Evolutionary conservation across 2,888 invertebrate genomes (phyloP).

Genomic region (Hermaeophaga mercurialis): DNA sequence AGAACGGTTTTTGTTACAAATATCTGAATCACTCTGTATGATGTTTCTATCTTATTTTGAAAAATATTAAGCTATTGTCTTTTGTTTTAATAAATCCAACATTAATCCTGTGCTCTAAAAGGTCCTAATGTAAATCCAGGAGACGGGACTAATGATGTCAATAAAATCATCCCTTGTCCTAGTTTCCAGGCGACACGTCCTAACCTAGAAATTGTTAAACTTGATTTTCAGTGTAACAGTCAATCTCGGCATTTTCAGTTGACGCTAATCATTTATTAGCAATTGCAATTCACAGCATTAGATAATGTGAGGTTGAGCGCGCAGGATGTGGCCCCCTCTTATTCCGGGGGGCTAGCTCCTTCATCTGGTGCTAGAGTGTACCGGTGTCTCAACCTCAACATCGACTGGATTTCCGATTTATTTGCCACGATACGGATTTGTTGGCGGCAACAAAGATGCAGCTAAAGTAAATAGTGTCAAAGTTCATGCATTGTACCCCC

Average conservation of each 20-base stretch:
- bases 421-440: too few relatives aligned
- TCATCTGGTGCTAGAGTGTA: slow-evolving; percentile 31
- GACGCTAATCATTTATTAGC: neutral
- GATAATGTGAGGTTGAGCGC: slow-evolving; percentile 40
- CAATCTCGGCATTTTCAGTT: neutral
- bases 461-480: slow-evolving; percentile 20
- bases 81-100: too few relatives aligned
- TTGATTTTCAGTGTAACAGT: neutral
- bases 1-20: too few relatives aligned
- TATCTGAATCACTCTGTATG: too few relatives aligned
- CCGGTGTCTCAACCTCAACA: slow-evolving; percentile 25
- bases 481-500: slow-evolving; percentile 32
- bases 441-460: too few relatives aligned
- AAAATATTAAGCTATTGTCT: too few relatives aligned
- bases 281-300: neutral
- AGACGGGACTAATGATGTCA: too few relatives aligned
- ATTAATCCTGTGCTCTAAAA: too few relatives aligned
- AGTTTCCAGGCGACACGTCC: neutral
- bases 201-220: neutral
- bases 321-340: slow-evolving; percentile 51
- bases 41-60: too few relatives aligned
- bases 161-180: neutral
- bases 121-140: too few relatives aligned
- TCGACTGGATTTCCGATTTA: too few relatives aligned
- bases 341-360: slow-evolving; percentile 51